A percentile compares a stretch with the other conserved stretches of the same genome.
Conservation (phyloP, 2,888 invertebrate genomes). For the Resseliella maxima region DNA sequence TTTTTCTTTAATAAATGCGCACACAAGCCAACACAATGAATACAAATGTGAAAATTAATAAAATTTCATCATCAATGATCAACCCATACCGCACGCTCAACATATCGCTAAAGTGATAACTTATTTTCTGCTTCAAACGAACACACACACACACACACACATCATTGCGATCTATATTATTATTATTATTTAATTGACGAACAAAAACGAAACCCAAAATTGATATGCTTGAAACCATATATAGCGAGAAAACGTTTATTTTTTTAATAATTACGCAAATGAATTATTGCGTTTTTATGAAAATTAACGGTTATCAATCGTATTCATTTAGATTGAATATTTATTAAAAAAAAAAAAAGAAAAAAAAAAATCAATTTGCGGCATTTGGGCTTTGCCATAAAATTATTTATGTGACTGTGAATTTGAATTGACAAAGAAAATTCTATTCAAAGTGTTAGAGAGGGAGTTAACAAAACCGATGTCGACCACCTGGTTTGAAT, state of each 20-base stretch:
- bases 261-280: not conserved
- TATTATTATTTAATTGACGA: constrained; percentile 28
- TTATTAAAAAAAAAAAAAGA: not conserved
- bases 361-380: not conserved
- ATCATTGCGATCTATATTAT: not conserved
- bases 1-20: not conserved
- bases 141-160: not conserved
- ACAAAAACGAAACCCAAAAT: constrained; percentile 12
- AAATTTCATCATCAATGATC: constrained; percentile 16
- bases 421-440: not conserved
- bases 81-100: not conserved
- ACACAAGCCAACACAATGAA: not conserved
- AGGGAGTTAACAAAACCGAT: not conserved
- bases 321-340: not conserved
- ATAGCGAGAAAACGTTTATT: not conserved
- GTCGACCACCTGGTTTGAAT: not conserved
- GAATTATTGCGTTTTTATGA: constrained; percentile 6
- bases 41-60: constrained; percentile 48
- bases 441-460: constrained; percentile 3
- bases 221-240: not conserved
- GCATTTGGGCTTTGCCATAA: not conserved
- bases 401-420: not conserved
- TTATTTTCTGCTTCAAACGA: not conserved
- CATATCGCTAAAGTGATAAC: not conserved
- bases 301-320: constrained; percentile 11